phyloP scores from a whole-genome alignment of 1,140 invertebrate genomes.

The Drosophila ambigua region DNA sequence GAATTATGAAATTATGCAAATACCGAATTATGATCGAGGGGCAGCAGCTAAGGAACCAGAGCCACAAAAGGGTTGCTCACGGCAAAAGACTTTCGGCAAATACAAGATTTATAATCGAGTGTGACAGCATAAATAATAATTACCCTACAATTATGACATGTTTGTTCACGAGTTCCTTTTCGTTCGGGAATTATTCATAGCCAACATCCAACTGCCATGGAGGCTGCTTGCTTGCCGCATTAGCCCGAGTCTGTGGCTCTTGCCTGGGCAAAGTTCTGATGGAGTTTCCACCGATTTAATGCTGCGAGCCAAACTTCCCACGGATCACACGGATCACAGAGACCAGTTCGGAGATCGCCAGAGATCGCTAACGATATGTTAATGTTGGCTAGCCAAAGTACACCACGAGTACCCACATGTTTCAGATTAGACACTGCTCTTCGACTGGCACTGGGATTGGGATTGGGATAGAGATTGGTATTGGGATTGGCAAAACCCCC shows the following conservation, averaged over 20 bases:
- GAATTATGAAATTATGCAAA: slow-evolving; percentile 82
- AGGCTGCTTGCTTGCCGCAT: not conserved
- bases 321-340: slow-evolving; percentile 59
- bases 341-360: slow-evolving; percentile 14
- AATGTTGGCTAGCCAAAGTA: slow-evolving; percentile 34
- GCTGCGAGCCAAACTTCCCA: slow-evolving; percentile 63
- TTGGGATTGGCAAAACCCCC: slow-evolving; percentile 58
- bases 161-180: not conserved
- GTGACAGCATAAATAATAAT: slow-evolving; percentile 80
- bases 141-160: slow-evolving; percentile 75
- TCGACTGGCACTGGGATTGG: slow-evolving; percentile 36
- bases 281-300: slow-evolving; percentile 62
- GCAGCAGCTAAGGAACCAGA: not conserved
- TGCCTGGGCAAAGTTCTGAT: not conserved
- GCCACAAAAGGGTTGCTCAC: slow-evolving; percentile 59
- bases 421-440: slow-evolving; percentile 61
- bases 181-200: slow-evolving; percentile 29
- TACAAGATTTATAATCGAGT: slow-evolving; percentile 64
- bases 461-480: too few species aligned
- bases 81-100: slow-evolving; percentile 75
- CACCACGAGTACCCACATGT: slow-evolving; percentile 60
- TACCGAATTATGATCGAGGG: slow-evolving; percentile 54
- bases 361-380: slow-evolving; percentile 70
- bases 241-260: slow-evolving; percentile 42
- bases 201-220: slow-evolving; percentile 10